Evolutionary conservation across 2,797 vertebrate species (phyloP).

Genomic region (Premnoplex brunnescens): DNA sequence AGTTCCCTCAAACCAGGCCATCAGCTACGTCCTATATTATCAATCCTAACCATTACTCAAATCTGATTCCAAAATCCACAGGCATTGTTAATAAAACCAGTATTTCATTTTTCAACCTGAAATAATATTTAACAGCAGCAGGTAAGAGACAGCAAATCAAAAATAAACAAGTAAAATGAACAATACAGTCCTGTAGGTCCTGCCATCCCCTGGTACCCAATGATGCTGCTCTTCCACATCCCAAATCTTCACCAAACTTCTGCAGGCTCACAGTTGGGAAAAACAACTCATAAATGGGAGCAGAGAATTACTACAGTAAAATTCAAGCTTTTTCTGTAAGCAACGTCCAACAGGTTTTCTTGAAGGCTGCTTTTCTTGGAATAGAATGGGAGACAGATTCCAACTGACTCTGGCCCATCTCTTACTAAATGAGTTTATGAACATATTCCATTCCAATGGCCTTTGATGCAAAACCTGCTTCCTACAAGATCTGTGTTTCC

Average conservation of each 20-base stretch:
- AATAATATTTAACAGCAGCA: background rate
- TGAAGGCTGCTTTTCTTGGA: background rate
- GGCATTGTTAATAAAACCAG: background rate
- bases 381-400: background rate
- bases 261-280: background rate
- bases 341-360: background rate
- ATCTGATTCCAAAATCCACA: background rate
- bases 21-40: background rate
- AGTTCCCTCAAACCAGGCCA: background rate
- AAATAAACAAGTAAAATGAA: background rate
- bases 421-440: background rate
- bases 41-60: background rate
- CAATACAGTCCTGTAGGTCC: background rate
- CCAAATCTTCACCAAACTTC: background rate
- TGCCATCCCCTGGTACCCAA: background rate
- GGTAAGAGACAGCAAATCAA: background rate
- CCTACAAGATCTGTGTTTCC: background rate
- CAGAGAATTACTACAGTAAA: background rate
- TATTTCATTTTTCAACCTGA: background rate
- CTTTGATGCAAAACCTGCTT: background rate
- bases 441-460: background rate
- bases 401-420: background rate
- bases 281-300: background rate
- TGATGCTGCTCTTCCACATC: background rate
- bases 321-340: background rate